Evolutionary conservation across 2,888 invertebrate species (phyloP).

Genomic region (Ectemnius continuus): DNA sequence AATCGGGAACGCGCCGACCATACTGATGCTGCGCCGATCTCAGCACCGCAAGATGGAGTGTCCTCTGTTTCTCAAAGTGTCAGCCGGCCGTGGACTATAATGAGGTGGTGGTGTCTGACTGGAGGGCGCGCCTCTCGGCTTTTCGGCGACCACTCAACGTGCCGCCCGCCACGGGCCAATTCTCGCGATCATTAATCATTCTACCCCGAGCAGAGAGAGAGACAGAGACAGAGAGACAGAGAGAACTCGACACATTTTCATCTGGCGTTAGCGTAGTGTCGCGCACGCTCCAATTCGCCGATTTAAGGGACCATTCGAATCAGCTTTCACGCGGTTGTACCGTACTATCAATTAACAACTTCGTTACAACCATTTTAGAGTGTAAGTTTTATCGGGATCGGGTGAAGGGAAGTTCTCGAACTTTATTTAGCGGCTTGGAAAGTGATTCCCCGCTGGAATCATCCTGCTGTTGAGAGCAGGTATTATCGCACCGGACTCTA

Average conservation of each 20-base stretch:
- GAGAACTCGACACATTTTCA: constrained; percentile 15
- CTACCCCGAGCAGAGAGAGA: neutral
- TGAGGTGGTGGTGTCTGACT: neutral
- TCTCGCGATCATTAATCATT: constrained; percentile 23
- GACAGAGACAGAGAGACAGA: no score
- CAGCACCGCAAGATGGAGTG: neutral
- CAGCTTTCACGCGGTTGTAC: neutral
- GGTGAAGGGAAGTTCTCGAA: no score
- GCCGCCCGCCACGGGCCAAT: neutral
- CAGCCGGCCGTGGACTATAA: neutral
- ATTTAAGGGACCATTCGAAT: constrained; percentile 12
- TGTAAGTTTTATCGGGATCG: no score
- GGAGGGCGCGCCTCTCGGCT: neutral
- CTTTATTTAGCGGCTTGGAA: no score
- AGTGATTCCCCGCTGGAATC: no score
- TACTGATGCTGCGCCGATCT: no score
- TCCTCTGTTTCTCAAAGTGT: constrained; percentile 7
- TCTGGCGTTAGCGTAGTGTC: neutral
- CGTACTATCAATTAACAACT: no score
- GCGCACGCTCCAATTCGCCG: constrained; percentile 13
- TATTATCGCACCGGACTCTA: constrained; percentile 33
- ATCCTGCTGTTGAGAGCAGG: constrained; percentile 11
- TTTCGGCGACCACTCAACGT: neutral
- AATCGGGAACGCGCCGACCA: no score
- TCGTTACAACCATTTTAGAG: no score